Evolutionary conservation across 2,797 vertebrate species (phyloP), one percentile per base, ranked within the genome.

Genomic region (Sebastes goodei): DNA sequence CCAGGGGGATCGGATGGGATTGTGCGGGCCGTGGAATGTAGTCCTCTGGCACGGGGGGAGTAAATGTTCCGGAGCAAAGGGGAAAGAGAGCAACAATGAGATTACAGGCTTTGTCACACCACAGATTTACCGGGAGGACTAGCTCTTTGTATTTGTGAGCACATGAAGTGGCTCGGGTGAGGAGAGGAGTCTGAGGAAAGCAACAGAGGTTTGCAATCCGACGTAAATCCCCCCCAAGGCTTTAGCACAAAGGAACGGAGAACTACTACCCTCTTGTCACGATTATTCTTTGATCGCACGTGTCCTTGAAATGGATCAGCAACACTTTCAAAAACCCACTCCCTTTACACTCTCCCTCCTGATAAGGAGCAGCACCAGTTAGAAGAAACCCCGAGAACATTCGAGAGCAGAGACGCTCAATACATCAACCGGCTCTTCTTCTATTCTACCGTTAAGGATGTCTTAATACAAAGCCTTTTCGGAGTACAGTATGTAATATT

Each of bases 21-120:
- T 81, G 85, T 85, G 66, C 63, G 35, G 38, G 11, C 88, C 62
- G 25, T 76, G 84, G 90, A 88, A 91, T 88, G 89, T 91, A 76
- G 82, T 88, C 85, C 88, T 84, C 78, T 78, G 85, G 86, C 84
- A 78, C 70, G 64, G 63, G 68, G 78, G 78, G 78, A 78, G 81
- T 78, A 78, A 86, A 88, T 76, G 80, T 76, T 79, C 25, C 2
- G 63, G 62, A 76, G 80, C 35, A 70, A 68, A 82, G 59, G 62
- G 82, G 30, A 72, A 73, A 64, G 57, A 66, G 74, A 81, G 67
- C 70, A 64, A 82, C 83, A 90, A 82, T 83, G 49, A 76, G 85
- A 86, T 91, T 87, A 93, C 76, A 85, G 77, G 81, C 85, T 92
- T 89, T 85, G 88, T 88, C 76, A 91, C 88, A 64, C 78, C 30